These are phyloP conservation scores for Eubucco bourcierii DNA, from an alignment of 2,113 vertebrate species.

Conservation along the genomic window DNA sequence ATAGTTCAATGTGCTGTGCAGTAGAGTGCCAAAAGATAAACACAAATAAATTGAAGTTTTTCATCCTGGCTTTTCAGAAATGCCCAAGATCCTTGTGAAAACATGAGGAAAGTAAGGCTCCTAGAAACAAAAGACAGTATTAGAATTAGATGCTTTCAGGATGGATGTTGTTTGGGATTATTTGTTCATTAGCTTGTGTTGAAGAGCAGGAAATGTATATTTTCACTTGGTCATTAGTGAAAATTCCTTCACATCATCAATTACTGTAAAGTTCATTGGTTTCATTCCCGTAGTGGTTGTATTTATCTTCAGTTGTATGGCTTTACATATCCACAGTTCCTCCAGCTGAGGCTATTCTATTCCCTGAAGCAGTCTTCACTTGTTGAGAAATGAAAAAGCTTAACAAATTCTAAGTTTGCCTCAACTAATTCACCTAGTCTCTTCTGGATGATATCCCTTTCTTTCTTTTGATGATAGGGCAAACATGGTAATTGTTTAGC, in stretches of 20 bases:
- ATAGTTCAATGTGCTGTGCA: background rate
- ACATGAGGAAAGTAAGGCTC: slow-evolving; percentile 36
- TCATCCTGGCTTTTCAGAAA: slow-evolving; percentile 47
- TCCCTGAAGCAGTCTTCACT: background rate
- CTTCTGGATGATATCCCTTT: background rate
- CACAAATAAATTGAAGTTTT: background rate
- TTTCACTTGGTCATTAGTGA: slow-evolving; percentile 18
- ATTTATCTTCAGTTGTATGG: background rate
- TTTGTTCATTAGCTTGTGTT: background rate
- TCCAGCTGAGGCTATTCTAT: background rate
- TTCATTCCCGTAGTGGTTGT: background rate
- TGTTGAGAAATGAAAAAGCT: background rate
- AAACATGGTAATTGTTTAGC: background rate
- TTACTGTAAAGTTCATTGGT: background rate
- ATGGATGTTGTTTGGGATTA: slow-evolving; percentile 17
- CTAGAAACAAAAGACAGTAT: slow-evolving; percentile 49
- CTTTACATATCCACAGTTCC: background rate
- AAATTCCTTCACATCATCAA: background rate
- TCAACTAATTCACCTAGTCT: background rate
- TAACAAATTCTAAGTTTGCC: background rate
- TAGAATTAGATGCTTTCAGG: slow-evolving; percentile 35
- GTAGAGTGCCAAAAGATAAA: background rate
- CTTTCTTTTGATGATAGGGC: background rate
- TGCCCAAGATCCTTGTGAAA: slow-evolving; percentile 30
- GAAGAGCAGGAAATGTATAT: background rate